Conservation (phyloP, 64 coral and sea anemone genomes). For the Hydrozoanthus tunicans region DNA sequence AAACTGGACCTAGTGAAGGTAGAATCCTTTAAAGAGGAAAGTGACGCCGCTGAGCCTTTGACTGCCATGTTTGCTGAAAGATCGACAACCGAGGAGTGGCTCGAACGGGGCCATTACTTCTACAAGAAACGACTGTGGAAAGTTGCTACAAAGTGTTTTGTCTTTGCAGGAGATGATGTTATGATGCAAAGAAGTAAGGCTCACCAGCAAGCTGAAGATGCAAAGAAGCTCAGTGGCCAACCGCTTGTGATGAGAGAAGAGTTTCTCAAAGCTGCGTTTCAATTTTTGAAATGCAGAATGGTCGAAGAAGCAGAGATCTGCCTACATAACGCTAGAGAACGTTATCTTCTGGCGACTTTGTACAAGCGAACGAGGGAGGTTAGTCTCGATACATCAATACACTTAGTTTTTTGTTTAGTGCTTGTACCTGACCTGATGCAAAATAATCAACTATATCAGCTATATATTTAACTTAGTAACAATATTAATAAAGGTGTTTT, state of each 20-base stretch:
- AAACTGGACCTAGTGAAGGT: constrained; percentile 78
- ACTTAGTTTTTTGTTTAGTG: too few species aligned
- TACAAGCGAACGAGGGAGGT: constrained; percentile 74
- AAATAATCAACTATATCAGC: too few species aligned
- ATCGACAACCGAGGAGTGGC: constrained; percentile 78
- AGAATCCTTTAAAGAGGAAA: constrained; percentile 52
- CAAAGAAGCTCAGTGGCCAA: constrained; percentile 68
- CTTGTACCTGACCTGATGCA: too few species aligned
- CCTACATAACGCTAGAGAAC: constrained; percentile 76
- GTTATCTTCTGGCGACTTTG: constrained; percentile 62
- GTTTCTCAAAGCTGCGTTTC: constrained; percentile 72
- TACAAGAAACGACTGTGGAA: constrained; percentile 85
- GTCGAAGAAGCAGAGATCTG: constrained; percentile 77
- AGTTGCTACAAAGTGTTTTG: constrained; percentile 90
- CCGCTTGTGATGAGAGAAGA: constrained; percentile 76
- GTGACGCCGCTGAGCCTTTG: constrained; percentile 51
- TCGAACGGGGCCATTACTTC: constrained; percentile 75
- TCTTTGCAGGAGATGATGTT: constrained; percentile 53
- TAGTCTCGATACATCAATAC: background rate
- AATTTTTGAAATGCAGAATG: constrained; percentile 84
- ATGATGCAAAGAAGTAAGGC: constrained; percentile 90
- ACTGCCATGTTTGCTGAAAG: constrained; percentile 92
- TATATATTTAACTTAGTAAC: too few species aligned
- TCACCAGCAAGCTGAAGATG: constrained; percentile 81
- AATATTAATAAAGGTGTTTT: too few species aligned